These are phyloP conservation scores for Hydropsyche betteni DNA, from an alignment of 2,888 invertebrate species.

Conservation along the genomic window DNA sequence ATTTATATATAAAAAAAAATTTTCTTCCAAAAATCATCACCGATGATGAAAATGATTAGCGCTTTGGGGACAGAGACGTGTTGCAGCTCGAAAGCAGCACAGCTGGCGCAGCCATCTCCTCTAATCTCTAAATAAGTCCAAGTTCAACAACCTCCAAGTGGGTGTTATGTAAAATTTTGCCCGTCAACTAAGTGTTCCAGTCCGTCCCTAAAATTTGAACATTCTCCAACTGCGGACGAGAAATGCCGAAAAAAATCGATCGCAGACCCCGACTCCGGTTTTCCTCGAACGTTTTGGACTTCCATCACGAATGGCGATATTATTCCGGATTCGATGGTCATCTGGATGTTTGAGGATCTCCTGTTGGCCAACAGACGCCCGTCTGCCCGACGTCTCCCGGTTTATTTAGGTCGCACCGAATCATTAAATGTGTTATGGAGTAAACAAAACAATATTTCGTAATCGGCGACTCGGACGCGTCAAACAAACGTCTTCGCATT, in stretches of 20 bases:
- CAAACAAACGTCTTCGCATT: neutral
- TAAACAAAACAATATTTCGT: slow-evolving; percentile 34
- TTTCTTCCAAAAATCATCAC: too few relatives aligned
- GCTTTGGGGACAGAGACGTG: slow-evolving; percentile 31
- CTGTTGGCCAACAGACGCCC: slow-evolving; percentile 13
- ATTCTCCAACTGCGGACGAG: neutral
- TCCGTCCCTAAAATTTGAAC: slow-evolving; percentile 22
- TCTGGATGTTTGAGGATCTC: neutral
- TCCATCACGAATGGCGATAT: neutral
- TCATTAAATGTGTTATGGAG: slow-evolving; percentile 33
- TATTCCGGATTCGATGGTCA: neutral
- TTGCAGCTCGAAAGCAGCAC: slow-evolving; percentile 18
- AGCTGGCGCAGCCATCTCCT: slow-evolving; percentile 32
- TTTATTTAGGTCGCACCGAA: slow-evolving; percentile 32
- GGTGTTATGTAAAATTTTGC: slow-evolving; percentile 47
- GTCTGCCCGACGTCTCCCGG: slow-evolving; percentile 20
- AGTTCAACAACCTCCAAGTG: slow-evolving; percentile 43
- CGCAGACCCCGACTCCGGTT: too few relatives aligned
- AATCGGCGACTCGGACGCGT: neutral
- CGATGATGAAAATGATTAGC: too few relatives aligned
- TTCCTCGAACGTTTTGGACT: neutral
- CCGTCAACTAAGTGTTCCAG: slow-evolving; percentile 38
- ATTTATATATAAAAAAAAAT: too few relatives aligned
- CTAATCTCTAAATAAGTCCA: slow-evolving; percentile 44
- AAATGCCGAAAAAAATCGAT: neutral